phyloP scores from a whole-genome alignment of 2,113 vertebrate species.

The Carassius auratus region DNA sequence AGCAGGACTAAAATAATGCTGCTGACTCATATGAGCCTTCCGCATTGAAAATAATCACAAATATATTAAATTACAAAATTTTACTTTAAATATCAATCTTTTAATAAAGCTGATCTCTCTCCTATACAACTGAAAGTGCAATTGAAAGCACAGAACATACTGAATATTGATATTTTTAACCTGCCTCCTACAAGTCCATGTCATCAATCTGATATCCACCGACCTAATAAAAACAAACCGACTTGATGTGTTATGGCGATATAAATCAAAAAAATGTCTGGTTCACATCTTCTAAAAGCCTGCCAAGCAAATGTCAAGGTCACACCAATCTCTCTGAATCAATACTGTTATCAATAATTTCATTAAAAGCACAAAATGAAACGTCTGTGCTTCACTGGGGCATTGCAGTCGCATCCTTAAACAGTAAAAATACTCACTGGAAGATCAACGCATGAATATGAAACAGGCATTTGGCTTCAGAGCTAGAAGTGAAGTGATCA shows the following conservation, averaged over 20 bases:
- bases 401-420: neutral
- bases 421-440: neutral
- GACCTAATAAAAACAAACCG: neutral
- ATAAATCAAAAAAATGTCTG: conserved; percentile 17
- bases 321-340: neutral
- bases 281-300: conserved; percentile 17
- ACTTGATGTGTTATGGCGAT: neutral
- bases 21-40: neutral
- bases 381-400: neutral
- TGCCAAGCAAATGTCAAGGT: conserved; percentile 10
- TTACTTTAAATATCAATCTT: neutral
- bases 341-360: conserved; percentile 5
- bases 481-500: conserved; percentile 11
- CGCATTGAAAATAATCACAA: neutral
- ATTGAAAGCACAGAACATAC: neutral
- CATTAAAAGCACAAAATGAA: conserved; percentile 25
- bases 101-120: neutral
- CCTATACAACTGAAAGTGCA: neutral
- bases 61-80: neutral
- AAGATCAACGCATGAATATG: conserved; percentile 6
- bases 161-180: neutral
- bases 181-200: neutral
- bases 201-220: conserved; percentile 18
- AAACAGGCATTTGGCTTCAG: conserved; percentile 21
- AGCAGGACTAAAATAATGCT: neutral